Conservation (phyloP, 2,113 vertebrate genomes). For the Damaliscus lunatus region DNA sequence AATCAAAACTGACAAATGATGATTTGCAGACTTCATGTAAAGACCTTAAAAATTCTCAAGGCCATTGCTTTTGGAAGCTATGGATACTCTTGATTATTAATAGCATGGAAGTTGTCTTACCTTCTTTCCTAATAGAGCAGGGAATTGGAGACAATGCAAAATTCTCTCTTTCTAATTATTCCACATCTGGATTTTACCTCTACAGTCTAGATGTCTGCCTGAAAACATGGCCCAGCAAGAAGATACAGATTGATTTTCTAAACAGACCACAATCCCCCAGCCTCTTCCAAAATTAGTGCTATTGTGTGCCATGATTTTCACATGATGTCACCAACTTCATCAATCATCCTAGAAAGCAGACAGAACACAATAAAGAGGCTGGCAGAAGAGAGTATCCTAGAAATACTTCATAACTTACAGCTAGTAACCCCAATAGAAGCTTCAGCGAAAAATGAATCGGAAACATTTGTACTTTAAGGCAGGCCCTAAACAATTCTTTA, state of each 20-base stretch:
- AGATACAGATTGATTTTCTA: slow-evolving; percentile 62
- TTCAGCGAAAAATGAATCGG: slow-evolving; percentile 31
- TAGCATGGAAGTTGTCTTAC: slow-evolving; percentile 40
- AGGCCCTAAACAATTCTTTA: slow-evolving; percentile 39
- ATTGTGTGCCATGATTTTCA: slow-evolving; percentile 34
- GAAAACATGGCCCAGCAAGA: slow-evolving; percentile 60
- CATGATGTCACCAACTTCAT: slow-evolving; percentile 57
- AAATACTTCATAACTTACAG: background rate
- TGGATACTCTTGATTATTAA: slow-evolving; percentile 15
- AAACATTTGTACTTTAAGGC: slow-evolving; percentile 35
- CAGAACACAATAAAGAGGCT: background rate
- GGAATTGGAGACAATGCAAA: slow-evolving; percentile 63
- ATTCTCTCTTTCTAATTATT: slow-evolving; percentile 73
- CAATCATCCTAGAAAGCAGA: slow-evolving; percentile 39
- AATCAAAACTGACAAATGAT: background rate
- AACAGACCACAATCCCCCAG: slow-evolving; percentile 48
- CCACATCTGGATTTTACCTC: slow-evolving; percentile 70
- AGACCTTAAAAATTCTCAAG: background rate
- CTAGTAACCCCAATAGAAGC: slow-evolving; percentile 55
- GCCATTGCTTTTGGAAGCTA: slow-evolving; percentile 15
- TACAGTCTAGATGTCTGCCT: slow-evolving; percentile 68
- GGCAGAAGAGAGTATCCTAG: background rate
- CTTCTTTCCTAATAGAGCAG: slow-evolving; percentile 61
- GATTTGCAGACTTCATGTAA: background rate
- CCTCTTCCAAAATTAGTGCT: slow-evolving; percentile 57